Percentiles rank a stretch among this genome's conserved stretches.
Evolutionary conservation across 2,888 invertebrate species (phyloP).

Genomic region (Troilus luridus): DNA sequence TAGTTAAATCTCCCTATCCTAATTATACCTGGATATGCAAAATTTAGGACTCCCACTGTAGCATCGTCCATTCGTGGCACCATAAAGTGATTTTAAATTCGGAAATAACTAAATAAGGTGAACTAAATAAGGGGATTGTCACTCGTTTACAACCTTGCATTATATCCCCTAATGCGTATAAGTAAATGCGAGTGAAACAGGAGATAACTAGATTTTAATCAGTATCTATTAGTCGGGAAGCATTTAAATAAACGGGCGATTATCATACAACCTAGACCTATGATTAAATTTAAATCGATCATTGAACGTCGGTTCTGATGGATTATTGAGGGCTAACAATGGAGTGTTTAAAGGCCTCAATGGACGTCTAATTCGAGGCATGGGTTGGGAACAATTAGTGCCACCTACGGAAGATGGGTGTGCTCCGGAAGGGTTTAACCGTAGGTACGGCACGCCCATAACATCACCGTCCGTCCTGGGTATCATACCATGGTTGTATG

Average conservation of each 20-base stretch:
- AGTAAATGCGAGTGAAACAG: background rate
- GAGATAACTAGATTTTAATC: conserved; percentile 16
- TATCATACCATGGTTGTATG: background rate
- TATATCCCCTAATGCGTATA: background rate
- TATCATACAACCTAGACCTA: background rate
- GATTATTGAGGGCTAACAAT: background rate
- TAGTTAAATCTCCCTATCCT: no score
- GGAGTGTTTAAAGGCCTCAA: background rate
- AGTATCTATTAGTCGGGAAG: background rate
- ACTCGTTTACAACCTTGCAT: background rate
- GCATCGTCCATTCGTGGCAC: no score
- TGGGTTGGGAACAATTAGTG: conserved; percentile 14
- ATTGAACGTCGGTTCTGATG: conserved; percentile 15
- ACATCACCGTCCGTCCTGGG: background rate
- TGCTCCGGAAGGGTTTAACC: background rate
- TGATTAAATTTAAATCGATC: conserved; percentile 37
- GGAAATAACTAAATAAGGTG: background rate
- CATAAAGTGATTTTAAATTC: no score
- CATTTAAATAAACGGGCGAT: background rate
- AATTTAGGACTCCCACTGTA: no score
- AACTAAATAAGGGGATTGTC: background rate
- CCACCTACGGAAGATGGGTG: conserved; percentile 31
- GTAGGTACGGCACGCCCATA: no score
- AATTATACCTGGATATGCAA: no score
- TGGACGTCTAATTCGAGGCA: background rate